Conservation (phyloP, 2,113 vertebrate genomes). For the Leptocoma aspasia region DNA sequence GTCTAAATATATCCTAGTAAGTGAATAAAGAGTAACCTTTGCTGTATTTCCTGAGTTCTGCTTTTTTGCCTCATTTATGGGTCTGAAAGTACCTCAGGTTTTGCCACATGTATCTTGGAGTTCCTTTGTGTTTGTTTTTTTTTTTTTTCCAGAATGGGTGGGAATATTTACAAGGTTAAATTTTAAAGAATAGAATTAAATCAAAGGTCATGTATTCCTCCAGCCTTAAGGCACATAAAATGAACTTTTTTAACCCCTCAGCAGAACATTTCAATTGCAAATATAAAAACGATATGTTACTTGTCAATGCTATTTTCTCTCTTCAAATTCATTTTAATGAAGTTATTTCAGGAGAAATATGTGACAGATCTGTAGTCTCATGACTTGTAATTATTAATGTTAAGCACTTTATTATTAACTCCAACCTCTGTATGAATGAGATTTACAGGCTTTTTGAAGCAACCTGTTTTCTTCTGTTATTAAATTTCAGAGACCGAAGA, state of each 20-base stretch:
- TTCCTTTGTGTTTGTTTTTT: neutral
- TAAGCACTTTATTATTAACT: neutral
- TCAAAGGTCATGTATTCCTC: neutral
- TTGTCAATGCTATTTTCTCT: neutral
- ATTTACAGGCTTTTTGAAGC: slow-evolving; percentile 10
- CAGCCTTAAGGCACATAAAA: slow-evolving; percentile 12
- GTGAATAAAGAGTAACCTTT: neutral
- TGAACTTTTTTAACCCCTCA: slow-evolving; percentile 1
- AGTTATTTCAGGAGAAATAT: neutral
- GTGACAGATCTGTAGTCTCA: neutral
- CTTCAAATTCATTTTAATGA: neutral
- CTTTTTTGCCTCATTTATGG: neutral
- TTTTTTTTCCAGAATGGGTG: neutral
- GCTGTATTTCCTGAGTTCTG: neutral
- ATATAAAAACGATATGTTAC: neutral
- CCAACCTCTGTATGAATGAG: neutral
- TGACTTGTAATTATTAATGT: neutral
- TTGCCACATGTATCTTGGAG: neutral
- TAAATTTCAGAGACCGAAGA: slow-evolving; percentile 93
- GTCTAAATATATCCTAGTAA: neutral
- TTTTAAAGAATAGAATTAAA: slow-evolving; percentile 41
- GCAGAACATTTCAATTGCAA: slow-evolving; percentile 20
- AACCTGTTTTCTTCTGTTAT: slow-evolving; percentile 19
- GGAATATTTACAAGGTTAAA: slow-evolving; percentile 45
- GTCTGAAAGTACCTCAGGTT: neutral